These are phyloP conservation scores for Cheilosia pagana DNA, from an alignment of 2,888 invertebrate species.

Conservation along the genomic window DNA sequence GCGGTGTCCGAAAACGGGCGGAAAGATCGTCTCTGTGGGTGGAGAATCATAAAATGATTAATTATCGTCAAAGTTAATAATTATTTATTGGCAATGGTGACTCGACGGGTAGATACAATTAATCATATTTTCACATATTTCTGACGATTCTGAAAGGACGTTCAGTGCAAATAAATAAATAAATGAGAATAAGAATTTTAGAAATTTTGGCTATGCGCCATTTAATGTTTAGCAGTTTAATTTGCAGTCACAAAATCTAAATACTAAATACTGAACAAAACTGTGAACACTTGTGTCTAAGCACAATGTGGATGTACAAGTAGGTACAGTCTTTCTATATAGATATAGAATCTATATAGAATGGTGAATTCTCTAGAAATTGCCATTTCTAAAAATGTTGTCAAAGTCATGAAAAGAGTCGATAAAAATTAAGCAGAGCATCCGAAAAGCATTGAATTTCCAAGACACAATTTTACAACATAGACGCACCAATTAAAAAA, in stretches of 20 bases:
- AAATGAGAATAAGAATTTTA: not conserved
- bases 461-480: too few relatives aligned
- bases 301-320: too few relatives aligned
- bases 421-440: too few relatives aligned
- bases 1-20: constrained; percentile 91
- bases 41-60: constrained; percentile 5
- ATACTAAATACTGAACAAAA: too few relatives aligned
- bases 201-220: constrained; percentile 27
- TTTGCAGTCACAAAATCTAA: not conserved
- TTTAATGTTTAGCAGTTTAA: constrained; percentile 10
- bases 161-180: not conserved
- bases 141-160: not conserved
- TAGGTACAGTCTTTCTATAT: too few relatives aligned
- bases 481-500: too few relatives aligned
- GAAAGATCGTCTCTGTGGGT: constrained; percentile 89
- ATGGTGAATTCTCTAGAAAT: too few relatives aligned
- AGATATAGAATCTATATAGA: too few relatives aligned
- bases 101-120: constrained; percentile 7
- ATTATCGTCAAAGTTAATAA: constrained; percentile 6
- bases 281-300: too few relatives aligned
- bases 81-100: constrained; percentile 24
- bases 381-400: too few relatives aligned
- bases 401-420: too few relatives aligned
- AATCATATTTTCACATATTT: constrained; percentile 22
- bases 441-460: too few relatives aligned